phyloP scores from a whole-genome alignment of 2,113 vertebrate species.

The Chaetops frenatus region DNA sequence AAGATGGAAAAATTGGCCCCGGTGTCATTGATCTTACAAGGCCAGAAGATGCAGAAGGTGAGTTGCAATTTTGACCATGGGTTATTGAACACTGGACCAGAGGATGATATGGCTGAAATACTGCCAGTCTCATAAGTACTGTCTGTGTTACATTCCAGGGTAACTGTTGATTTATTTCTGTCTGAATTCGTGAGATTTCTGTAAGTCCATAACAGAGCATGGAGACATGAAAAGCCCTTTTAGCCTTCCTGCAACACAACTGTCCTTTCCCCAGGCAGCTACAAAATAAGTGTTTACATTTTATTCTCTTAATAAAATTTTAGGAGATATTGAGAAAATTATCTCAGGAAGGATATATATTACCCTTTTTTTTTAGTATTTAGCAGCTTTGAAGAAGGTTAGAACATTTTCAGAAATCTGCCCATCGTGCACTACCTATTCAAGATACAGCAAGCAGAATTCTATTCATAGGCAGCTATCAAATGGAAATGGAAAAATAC shows the following conservation, averaged over 20 bases:
- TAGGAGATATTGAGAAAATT: not conserved
- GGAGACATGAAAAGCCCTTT: not conserved
- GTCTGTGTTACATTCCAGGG: not conserved
- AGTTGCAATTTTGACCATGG: slow-evolving; percentile 48
- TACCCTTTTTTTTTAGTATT: not conserved
- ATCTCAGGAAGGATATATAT: not conserved
- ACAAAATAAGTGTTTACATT: not conserved
- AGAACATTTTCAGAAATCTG: not conserved
- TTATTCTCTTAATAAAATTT: not conserved
- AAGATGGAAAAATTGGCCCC: slow-evolving; percentile 93
- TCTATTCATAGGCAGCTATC: not conserved
- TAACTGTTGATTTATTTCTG: not conserved
- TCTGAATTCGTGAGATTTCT: not conserved
- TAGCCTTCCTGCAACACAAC: not conserved
- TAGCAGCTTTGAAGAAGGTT: not conserved
- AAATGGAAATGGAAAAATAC: not conserved
- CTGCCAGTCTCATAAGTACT: not conserved
- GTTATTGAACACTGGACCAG: not conserved
- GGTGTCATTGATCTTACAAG: slow-evolving; percentile 97
- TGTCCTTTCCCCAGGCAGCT: not conserved
- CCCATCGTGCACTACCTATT: not conserved
- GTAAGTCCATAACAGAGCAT: not conserved
- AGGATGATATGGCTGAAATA: not conserved
- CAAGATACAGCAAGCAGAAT: not conserved
- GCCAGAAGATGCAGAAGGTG: slow-evolving; percentile 97